Evolutionary conservation across 1,140 invertebrate genomes (phyloP).

Genomic region (Andricus grossulariae): DNA sequence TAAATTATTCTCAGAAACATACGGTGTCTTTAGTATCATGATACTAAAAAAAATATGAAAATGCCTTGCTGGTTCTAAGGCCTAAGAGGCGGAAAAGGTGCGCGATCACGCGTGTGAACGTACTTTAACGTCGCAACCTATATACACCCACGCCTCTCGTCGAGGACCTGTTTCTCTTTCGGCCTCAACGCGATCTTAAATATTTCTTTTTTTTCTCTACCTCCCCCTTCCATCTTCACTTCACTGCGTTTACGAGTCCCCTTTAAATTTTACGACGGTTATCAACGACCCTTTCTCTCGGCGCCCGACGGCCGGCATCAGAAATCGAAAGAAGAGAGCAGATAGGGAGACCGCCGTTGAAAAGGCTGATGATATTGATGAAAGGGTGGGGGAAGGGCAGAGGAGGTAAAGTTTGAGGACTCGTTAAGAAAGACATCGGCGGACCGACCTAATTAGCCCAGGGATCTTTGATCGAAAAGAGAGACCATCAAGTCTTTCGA

Average conservation of each 20-base stretch:
- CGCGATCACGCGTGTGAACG: conserved; percentile 41
- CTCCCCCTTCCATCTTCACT: neutral
- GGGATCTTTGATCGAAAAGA: conserved; percentile 42
- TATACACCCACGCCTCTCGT: conserved; percentile 63
- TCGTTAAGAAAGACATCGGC: conserved; percentile 59
- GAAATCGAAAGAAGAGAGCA: conserved; percentile 38
- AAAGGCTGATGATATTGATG: conserved; percentile 6
- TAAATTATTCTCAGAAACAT: too few species aligned
- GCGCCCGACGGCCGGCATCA: conserved; percentile 41
- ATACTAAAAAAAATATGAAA: conserved; percentile 36
- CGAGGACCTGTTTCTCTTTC: conserved; percentile 60
- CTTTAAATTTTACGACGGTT: conserved; percentile 69
- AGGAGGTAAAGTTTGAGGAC: conserved; percentile 41
- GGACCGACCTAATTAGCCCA: conserved; percentile 54
- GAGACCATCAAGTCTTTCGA: conserved; percentile 29
- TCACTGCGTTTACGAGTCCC: conserved; percentile 62
- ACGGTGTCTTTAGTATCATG: neutral
- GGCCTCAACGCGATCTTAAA: conserved; percentile 13
- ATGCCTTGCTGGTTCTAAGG: conserved; percentile 34
- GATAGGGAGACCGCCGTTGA: conserved; percentile 3
- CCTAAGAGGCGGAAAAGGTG: conserved; percentile 25
- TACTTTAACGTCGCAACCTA: conserved; percentile 46
- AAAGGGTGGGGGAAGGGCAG: conserved; percentile 29
- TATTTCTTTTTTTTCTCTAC: conserved; percentile 35
- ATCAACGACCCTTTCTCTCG: conserved; percentile 63